Evolutionary conservation across 2,113 vertebrate species (phyloP).

Genomic region (Motacilla alba): DNA sequence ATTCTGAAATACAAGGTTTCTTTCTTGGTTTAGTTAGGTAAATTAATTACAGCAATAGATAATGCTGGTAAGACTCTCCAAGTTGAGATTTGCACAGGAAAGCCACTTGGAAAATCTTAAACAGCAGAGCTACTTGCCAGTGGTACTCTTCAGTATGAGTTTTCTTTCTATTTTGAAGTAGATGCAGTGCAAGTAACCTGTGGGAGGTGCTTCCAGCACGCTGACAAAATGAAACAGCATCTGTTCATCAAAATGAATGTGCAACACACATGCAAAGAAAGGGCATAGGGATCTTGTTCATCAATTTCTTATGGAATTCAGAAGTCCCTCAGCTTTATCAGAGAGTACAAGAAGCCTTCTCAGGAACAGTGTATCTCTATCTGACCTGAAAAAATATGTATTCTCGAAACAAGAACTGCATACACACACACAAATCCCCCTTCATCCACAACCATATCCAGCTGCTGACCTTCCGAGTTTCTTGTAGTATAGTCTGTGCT

Average conservation of each 20-base stretch:
- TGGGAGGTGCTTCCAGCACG: constrained; percentile 32
- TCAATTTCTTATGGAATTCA: not conserved
- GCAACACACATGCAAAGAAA: not conserved
- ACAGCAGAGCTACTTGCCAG: not conserved
- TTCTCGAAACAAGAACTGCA: not conserved
- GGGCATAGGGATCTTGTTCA: not conserved
- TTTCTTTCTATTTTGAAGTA: constrained; percentile 1
- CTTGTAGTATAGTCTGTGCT: not conserved
- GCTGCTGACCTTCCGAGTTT: constrained; percentile 12
- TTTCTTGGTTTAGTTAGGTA: not conserved
- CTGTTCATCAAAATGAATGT: not conserved
- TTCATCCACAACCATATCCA: not conserved
- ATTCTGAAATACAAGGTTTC: not conserved
- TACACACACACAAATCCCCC: not conserved
- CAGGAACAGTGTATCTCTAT: not conserved
- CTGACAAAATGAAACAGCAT: constrained; percentile 33
- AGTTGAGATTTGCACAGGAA: not conserved
- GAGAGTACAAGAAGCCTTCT: not conserved
- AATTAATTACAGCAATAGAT: constrained; percentile 3
- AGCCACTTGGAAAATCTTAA: not conserved
- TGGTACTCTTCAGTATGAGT: not conserved
- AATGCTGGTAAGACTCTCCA: not conserved
- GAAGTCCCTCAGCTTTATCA: not conserved
- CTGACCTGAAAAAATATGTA: not conserved
- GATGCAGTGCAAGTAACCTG: constrained; percentile 14